Conservation (phyloP, 2,888 invertebrate genomes). For the Protophormia terraenovae region DNA sequence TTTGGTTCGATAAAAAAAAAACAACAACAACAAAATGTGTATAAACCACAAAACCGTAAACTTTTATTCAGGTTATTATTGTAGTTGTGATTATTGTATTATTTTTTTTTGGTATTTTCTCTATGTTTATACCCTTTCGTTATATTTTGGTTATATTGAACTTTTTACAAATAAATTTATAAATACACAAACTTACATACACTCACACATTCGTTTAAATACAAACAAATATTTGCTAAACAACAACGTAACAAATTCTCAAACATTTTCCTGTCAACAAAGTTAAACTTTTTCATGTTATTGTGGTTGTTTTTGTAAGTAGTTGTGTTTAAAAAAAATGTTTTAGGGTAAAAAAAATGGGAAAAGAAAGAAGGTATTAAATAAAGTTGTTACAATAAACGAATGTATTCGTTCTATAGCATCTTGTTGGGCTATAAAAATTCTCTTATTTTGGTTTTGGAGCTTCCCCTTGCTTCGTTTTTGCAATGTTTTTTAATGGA, state of each 20-base stretch:
- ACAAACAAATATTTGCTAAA: constrained; percentile 29
- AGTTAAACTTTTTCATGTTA: constrained; percentile 54
- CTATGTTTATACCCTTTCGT: not conserved
- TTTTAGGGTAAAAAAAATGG: not conserved
- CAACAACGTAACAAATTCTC: constrained; percentile 56
- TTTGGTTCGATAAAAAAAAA: not conserved
- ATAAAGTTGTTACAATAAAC: constrained; percentile 50
- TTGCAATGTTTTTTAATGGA: constrained; percentile 2
- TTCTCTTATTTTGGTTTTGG: not conserved
- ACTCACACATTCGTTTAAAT: not conserved
- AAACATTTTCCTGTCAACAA: constrained; percentile 66
- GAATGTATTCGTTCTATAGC: constrained; percentile 8
- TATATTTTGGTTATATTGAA: constrained; percentile 30
- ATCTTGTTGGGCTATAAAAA: constrained; percentile 49
- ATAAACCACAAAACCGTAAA: constrained; percentile 12
- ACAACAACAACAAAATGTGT: not conserved
- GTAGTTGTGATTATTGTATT: not conserved
- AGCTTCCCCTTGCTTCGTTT: not conserved
- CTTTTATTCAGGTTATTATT: constrained; percentile 15
- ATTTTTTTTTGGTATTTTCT: not conserved
- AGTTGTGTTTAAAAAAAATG: too few relatives aligned
- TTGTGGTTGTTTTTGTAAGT: not conserved
- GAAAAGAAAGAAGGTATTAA: constrained; percentile 11
- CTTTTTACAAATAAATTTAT: constrained; percentile 4
- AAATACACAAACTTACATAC: not conserved